Evolutionary conservation across 2,888 invertebrate species (phyloP), one percentile per base, ranked within the genome.

Genomic region (Venustoraphidia nigricollis): DNA sequence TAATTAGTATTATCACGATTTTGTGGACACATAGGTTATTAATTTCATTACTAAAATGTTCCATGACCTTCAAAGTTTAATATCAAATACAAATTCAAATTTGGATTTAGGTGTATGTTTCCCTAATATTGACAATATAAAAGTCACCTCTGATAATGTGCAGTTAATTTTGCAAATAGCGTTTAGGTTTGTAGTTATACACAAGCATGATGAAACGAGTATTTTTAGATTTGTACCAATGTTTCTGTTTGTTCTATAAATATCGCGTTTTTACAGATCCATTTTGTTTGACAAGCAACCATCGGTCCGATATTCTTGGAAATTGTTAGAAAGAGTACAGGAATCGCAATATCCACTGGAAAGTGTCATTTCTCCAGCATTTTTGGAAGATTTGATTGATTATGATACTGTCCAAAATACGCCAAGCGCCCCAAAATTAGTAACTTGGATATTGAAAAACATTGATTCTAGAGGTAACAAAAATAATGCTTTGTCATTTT

Each of bases 71-170:
- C 42, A 47, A 13, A 47, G 47, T 47, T 36, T 43, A 17, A 13
- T 41, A 37, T 47, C 43, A 37, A 43, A 47, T 47, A 47, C 42
- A 47, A 47, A 47, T 35, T 34, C 46, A n/a, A 27, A 47, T 34
- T 14, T 43, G 40, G 47, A 47, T 37, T 37, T 47, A 40, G 34
- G 42, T 17, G 42, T 43, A n/a, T 40, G 42, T 38, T 10, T 47
- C 38, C 36, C 13, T 36, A 36, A 38, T 36, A 43, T 42, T 11
- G 43, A 42, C 37, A 43, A 39, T 17, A 17, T 37, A 27, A 47
- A 47, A 43, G 43, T 47, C 43, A 47, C 47, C 13, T 34, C 37
- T 14, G 34, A 42, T 42, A 47, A 47, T 36, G 47, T 43, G 27
- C 42, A 47, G 42, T 37, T 47, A n/a, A n/a, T 47, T 17, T 43